Evolutionary conservation across 2,888 invertebrate genomes (phyloP).

Genomic region (Mactromeris polynyma): DNA sequence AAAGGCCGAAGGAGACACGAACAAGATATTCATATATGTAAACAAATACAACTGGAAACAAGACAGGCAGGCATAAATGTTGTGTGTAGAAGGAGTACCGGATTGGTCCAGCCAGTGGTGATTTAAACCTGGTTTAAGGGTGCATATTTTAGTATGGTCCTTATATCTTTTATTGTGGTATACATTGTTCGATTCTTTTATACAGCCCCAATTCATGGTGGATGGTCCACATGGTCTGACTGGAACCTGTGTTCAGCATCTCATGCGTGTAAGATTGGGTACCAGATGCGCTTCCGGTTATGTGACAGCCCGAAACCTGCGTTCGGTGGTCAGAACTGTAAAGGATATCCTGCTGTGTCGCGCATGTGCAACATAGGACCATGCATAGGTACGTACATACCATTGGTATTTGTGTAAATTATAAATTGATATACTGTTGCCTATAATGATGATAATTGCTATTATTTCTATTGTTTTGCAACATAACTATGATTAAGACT

Average conservation of each 20-base stretch:
- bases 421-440: no score
- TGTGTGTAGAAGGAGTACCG: no score
- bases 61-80: no score
- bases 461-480: no score
- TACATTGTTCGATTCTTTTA: neutral
- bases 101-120: no score
- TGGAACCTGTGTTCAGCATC: slow-evolving; percentile 57
- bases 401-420: neutral
- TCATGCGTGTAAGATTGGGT: slow-evolving; percentile 49
- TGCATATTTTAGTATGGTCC: neutral
- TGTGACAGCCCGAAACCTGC: slow-evolving; percentile 60
- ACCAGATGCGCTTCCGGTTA: slow-evolving; percentile 62
- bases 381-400: slow-evolving; percentile 49
- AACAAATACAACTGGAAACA: no score
- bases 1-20: no score
- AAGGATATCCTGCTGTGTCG: slow-evolving; percentile 46
- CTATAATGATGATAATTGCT: no score
- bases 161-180: neutral
- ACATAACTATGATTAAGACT: no score
- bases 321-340: slow-evolving; percentile 51
- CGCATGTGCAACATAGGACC: slow-evolving; percentile 52
- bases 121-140: no score
- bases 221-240: slow-evolving; percentile 60
- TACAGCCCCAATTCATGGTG: slow-evolving; percentile 58
- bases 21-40: no score